These are phyloP conservation scores for Galaxea fascicularis DNA, from an alignment of 92 coral and sea anemone genomes.

Conservation along the genomic window DNA sequence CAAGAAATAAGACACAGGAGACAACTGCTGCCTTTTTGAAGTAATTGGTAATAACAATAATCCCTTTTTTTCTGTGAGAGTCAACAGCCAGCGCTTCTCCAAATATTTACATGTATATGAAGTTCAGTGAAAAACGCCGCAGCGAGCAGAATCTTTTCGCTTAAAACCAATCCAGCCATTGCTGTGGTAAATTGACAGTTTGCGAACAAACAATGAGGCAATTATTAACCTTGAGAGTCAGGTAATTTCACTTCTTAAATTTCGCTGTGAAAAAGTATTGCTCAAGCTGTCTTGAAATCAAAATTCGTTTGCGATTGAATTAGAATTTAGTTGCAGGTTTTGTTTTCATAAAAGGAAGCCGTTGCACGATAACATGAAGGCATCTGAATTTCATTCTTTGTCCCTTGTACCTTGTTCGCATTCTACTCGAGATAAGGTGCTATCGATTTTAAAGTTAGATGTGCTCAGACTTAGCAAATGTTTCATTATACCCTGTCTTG, in stretches of 20 bases:
- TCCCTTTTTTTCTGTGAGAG: background rate
- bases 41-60: background rate
- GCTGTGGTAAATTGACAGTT: background rate
- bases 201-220: background rate
- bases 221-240: background rate
- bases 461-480: background rate
- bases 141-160: background rate
- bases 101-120: background rate
- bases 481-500: background rate
- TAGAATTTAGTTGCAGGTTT: background rate
- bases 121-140: background rate
- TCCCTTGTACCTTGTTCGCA: background rate
- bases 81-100: background rate
- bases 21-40: background rate
- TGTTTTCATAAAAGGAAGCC: background rate
- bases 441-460: background rate
- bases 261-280: background rate
- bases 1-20: background rate
- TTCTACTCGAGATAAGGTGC: background rate
- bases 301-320: background rate
- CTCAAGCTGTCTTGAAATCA: slow-evolving; percentile 3
- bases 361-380: background rate
- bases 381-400: slow-evolving; percentile 5
- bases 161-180: background rate
- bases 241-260: background rate